phyloP scores from a whole-genome alignment of 2,797 vertebrate species.

The Pristis pectinata region DNA sequence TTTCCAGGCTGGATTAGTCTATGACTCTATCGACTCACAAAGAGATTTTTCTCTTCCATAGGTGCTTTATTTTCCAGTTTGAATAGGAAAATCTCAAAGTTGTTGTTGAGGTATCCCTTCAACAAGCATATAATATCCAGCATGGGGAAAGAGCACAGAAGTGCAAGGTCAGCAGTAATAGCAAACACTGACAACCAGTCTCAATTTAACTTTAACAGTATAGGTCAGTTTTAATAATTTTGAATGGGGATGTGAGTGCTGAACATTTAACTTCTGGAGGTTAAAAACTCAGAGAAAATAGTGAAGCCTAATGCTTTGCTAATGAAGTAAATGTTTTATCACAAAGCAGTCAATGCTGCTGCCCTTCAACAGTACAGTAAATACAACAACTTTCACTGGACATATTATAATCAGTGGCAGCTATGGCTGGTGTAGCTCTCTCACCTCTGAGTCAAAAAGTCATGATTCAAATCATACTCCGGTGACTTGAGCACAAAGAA shows the following conservation, averaged over 20 bases:
- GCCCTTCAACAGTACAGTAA: constrained; percentile 3
- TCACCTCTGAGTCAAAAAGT: too few relatives aligned
- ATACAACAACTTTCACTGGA: background rate
- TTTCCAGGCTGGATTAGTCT: too few relatives aligned
- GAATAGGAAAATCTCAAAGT: background rate
- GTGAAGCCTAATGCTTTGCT: background rate
- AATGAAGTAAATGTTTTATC: constrained; percentile 4
- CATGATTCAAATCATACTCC: too few relatives aligned
- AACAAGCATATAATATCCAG: background rate
- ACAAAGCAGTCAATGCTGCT: background rate
- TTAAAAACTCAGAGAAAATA: background rate
- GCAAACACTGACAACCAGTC: background rate
- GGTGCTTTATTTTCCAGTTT: background rate
- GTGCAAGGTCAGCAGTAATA: background rate
- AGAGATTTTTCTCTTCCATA: background rate
- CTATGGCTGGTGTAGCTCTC: too few relatives aligned
- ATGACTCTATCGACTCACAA: background rate
- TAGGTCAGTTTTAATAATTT: background rate
- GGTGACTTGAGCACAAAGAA: too few relatives aligned
- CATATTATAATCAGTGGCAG: background rate
- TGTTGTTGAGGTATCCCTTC: too few relatives aligned
- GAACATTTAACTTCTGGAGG: background rate
- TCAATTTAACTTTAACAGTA: background rate
- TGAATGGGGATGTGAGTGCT: background rate
- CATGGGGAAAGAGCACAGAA: background rate